Percentiles rank a stretch among this genome's conserved stretches.
Conservation (phyloP, 2,888 invertebrate genomes). For the Drosophila fulvimacula region DNA sequence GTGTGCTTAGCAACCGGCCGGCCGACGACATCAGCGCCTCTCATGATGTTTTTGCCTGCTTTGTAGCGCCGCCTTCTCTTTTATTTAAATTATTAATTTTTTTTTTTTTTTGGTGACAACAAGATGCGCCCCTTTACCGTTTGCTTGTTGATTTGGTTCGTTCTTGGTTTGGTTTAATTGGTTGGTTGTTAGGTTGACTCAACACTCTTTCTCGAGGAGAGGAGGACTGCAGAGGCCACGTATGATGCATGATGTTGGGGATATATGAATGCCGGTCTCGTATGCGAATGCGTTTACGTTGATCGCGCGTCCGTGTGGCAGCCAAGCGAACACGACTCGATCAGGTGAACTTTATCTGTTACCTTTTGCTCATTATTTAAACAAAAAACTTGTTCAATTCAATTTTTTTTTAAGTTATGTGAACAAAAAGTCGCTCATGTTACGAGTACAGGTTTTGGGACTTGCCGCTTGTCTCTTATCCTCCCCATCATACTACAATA, state of each 20-base stretch:
- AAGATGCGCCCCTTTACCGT: slow-evolving; percentile 24
- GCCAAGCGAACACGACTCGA: slow-evolving; percentile 55
- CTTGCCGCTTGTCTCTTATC: slow-evolving; percentile 80
- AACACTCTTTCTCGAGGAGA: slow-evolving; percentile 58
- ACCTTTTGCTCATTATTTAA: slow-evolving; percentile 34
- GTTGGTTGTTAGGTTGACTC: slow-evolving; percentile 26
- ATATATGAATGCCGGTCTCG: slow-evolving; percentile 66
- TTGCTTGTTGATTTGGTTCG: slow-evolving; percentile 33
- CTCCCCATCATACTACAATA: slow-evolving; percentile 87
- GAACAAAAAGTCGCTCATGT: slow-evolving; percentile 74
- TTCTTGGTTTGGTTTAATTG: slow-evolving; percentile 31
- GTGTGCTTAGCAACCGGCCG: slow-evolving; percentile 65
- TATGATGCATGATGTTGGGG: slow-evolving; percentile 85
- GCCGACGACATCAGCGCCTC: slow-evolving; percentile 62
- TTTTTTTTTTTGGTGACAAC: slow-evolving; percentile 56
- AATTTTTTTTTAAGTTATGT: slow-evolving; percentile 20
- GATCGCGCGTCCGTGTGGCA: slow-evolving; percentile 60
- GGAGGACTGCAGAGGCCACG: slow-evolving; percentile 84
- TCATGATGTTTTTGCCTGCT: slow-evolving; percentile 54
- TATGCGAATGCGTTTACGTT: slow-evolving; percentile 52
- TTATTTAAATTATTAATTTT: background rate
- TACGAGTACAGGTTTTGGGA: slow-evolving; percentile 67
- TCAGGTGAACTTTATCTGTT: slow-evolving; percentile 47
- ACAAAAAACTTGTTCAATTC: slow-evolving; percentile 24
- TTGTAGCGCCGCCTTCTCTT: slow-evolving; percentile 64